Base-by-base conservation (phyloP, 2,888 invertebrate species). In the Junonia oenone region DNA sequence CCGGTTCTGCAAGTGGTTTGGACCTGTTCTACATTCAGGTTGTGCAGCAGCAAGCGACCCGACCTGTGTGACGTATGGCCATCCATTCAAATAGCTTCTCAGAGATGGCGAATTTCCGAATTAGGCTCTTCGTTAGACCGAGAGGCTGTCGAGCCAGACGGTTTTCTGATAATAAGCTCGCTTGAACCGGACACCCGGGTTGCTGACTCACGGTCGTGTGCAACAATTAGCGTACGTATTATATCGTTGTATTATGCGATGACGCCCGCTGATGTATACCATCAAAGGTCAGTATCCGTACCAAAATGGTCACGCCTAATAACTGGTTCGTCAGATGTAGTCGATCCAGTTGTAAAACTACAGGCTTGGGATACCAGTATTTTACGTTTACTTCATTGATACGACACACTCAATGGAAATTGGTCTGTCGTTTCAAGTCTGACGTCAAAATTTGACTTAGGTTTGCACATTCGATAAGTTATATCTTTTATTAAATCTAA, bases 301-400 rank as follows among this genome's bases (percentile, higher is more conserved):
- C 87, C 86, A 78, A 89, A 86, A 89, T 87, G 88, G 88, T 89
- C 88, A 89, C 90, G 85, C 86, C 90, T 90, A 90, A 89, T 88
- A 89, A 90, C 90, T 89, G 89, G 90, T 88, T 90, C 87, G 83
- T 83, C 84, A 83, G 76, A 83, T 83, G 88, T 83, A 86, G 81
- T 81, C 81, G 83, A 76, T 80, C 83, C 78, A 81, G 80, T 83
- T 83, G 79, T 85, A 85, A 83, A 86, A 83, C 85, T 81, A 82
- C 81, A 76, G 74, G 80, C 83, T 78, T 78, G 76, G 79, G 78
- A 80, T 88, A 86, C 85, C 81, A 79, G 83, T 86, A 83, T 88
- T 82, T 82, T 83, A 83, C 86, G 82, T 75, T 86, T 84, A 83
- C 83, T 80, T 76, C 75, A 81, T 75, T 76, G 77, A 83, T 80